Evolutionary conservation across 2,797 vertebrate species (phyloP).

Genomic region (Macrochelys suwanniensis): DNA sequence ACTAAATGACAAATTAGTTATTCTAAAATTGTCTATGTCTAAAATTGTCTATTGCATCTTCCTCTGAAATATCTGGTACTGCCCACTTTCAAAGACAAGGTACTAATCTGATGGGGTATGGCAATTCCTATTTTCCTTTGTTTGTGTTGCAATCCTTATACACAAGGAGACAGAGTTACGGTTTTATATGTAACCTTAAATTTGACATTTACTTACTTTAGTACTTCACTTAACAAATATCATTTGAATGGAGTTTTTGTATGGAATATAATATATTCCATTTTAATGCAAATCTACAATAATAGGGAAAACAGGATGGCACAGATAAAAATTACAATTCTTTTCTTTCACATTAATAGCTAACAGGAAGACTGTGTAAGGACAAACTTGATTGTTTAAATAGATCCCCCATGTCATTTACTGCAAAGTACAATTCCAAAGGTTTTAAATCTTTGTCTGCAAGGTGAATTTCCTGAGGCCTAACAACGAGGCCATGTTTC

Average conservation of each 20-base stretch:
- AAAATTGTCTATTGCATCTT: not conserved
- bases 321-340: conserved; percentile 53
- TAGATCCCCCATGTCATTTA: conserved; percentile 57
- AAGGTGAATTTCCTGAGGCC: conserved; percentile 67
- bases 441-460: conserved; percentile 58
- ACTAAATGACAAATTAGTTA: not conserved
- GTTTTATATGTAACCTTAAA: not conserved
- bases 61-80: not conserved
- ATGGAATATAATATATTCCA: not conserved
- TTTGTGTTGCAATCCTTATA: not conserved
- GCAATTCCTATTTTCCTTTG: not conserved
- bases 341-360: conserved; percentile 43
- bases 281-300: not conserved
- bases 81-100: not conserved
- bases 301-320: not conserved
- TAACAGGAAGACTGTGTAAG: conserved; percentile 67
- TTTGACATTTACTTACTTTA: not conserved
- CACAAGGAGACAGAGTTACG: not conserved
- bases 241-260: not conserved
- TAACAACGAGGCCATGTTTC: conserved; percentile 64
- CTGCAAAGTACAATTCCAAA: conserved; percentile 62
- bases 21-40: not conserved
- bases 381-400: conserved; percentile 64
- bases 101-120: not conserved
- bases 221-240: not conserved